A percentile compares a stretch with the other conserved stretches of the same genome.
Evolutionary conservation across 2,797 vertebrate species (phyloP).

Genomic region (Anomalospiza imberbis): DNA sequence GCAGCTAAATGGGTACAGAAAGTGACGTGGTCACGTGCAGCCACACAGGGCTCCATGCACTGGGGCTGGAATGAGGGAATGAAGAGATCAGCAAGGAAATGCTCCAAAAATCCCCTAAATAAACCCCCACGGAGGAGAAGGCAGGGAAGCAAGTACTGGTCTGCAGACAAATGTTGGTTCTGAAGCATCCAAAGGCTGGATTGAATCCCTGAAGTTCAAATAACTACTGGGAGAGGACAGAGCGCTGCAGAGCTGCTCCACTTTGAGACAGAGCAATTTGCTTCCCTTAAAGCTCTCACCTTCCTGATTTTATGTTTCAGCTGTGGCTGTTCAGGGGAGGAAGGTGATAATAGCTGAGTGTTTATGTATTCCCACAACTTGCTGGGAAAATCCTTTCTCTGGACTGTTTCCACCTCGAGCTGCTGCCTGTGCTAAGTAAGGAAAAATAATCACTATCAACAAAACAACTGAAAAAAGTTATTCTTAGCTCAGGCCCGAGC

Average conservation of each 20-base stretch:
- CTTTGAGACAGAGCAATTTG: not conserved
- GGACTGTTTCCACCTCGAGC: not conserved
- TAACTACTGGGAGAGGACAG: not conserved
- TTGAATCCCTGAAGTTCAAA: not conserved
- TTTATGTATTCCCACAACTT: not conserved
- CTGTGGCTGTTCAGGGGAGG: not conserved
- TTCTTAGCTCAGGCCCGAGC: constrained; percentile 54
- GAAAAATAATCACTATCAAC: not conserved
- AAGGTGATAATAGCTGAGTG: not conserved
- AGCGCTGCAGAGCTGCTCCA: not conserved
- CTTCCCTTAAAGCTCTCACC: not conserved
- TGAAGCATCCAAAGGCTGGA: not conserved
- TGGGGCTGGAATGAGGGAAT: not conserved
- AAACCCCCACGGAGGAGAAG: not conserved
- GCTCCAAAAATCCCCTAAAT: not conserved
- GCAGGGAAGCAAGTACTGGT: not conserved
- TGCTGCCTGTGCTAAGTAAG: not conserved
- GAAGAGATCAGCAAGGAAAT: not conserved
- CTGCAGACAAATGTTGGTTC: not conserved
- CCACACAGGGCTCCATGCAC: not conserved
- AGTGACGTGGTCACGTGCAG: not conserved
- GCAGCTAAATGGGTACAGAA: not conserved
- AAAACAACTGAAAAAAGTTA: constrained; percentile 31
- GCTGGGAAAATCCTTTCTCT: not conserved
- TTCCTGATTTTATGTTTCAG: not conserved